phyloP scores from a whole-genome alignment of 2,797 vertebrate genomes.

The Loris lydekkerianus region DNA sequence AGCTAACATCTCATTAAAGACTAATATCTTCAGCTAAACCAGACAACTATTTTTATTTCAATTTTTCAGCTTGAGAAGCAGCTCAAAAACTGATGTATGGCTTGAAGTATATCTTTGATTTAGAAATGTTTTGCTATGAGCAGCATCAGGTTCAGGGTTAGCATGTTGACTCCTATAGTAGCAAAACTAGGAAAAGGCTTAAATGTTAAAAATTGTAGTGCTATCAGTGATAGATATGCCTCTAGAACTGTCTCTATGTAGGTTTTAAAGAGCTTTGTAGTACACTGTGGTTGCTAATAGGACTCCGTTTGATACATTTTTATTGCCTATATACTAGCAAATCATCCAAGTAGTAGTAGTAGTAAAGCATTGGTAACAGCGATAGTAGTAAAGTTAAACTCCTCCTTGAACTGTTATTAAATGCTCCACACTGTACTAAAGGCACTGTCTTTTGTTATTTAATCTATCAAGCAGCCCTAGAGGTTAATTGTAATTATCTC shows the following conservation, averaged over 20 bases:
- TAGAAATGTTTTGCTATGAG: not conserved
- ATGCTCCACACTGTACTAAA: not conserved
- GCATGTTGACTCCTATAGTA: not conserved
- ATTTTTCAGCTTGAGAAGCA: slow-evolving; percentile 24
- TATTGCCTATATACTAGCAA: not conserved
- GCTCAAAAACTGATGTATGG: not conserved
- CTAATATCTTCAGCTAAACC: not conserved
- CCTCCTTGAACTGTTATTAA: not conserved
- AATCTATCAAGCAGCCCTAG: not conserved
- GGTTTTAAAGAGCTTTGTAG: not conserved
- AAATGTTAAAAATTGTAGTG: not conserved
- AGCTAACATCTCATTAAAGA: not conserved
- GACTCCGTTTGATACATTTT: not conserved
- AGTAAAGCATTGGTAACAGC: not conserved
- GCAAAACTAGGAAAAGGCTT: not conserved
- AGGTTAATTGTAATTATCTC: not conserved
- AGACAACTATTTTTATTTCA: not conserved
- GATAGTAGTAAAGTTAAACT: slow-evolving; percentile 8
- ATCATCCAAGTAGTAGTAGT: not conserved
- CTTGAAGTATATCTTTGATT: not conserved
- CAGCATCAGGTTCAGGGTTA: not conserved
- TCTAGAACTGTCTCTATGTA: not conserved
- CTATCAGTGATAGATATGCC: not conserved
- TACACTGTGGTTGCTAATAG: not conserved
- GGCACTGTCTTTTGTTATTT: not conserved